A percentile compares a stretch with the other conserved stretches of the same genome.
Conservation (phyloP, 2,797 vertebrate species). For the Cirrhinus mrigala region DNA sequence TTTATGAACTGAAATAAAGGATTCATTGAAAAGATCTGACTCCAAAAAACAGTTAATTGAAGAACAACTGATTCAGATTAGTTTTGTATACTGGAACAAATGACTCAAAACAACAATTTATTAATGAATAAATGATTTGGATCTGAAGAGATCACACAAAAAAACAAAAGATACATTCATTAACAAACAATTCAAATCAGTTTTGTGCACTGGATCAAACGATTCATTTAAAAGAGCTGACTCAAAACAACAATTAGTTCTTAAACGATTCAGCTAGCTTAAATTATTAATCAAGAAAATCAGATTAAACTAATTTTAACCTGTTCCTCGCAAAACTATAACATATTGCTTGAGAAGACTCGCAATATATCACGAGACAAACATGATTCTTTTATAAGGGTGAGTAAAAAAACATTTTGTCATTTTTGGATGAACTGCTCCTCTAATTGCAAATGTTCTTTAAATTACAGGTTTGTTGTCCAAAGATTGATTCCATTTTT, state of each 20-base stretch:
- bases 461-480: slow-evolving; percentile 26
- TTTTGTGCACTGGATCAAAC: background rate
- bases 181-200: background rate
- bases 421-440: background rate
- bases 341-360: background rate
- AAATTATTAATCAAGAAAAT: too few species aligned
- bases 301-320: background rate
- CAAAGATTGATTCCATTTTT: slow-evolving; percentile 32
- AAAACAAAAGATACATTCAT: background rate
- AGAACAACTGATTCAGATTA: background rate
- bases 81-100: background rate
- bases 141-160: background rate
- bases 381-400: background rate
- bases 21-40: background rate
- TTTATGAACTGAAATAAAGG: background rate
- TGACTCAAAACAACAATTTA: too few species aligned
- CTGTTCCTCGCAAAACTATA: background rate
- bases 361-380: background rate
- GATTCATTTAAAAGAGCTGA: background rate
- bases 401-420: background rate
- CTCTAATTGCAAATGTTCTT: slow-evolving; percentile 11
- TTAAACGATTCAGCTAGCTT: too few species aligned
- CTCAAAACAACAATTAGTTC: too few species aligned
- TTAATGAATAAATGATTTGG: background rate
- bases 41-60: too few species aligned